Conservation (phyloP, 37 sponge, comb jelly and placozoan species). For the Crambe crambe region DNA sequence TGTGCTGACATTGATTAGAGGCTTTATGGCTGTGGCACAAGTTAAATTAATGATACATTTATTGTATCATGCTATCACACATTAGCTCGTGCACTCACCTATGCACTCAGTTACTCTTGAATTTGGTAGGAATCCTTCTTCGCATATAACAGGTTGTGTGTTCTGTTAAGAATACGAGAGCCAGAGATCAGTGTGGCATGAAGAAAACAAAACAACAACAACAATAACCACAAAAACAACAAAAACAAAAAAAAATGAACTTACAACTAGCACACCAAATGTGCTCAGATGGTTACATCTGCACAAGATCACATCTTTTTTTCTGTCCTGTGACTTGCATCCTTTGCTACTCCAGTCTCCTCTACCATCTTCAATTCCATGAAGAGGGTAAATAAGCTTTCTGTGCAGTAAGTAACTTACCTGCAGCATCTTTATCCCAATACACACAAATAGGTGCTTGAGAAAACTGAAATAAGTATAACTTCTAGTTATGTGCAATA, state of each 20-base stretch:
- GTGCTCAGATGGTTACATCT: constrained; percentile 26
- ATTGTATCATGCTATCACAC: neutral
- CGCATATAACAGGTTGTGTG: constrained; percentile 16
- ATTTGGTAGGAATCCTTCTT: neutral
- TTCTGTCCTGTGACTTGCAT: neutral
- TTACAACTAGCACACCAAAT: constrained; percentile 35
- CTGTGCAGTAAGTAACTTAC: neutral
- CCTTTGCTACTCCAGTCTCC: constrained; percentile 27
- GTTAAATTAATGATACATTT: neutral
- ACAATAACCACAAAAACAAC: neutral
- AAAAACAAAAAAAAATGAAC: neutral
- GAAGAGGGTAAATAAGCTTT: neutral
- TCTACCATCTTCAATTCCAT: neutral
- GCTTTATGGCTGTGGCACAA: neutral
- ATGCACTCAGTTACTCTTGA: neutral
- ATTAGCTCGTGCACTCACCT: neutral
- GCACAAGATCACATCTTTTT: neutral
- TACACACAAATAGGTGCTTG: constrained; percentile 30
- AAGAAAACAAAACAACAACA: no score
- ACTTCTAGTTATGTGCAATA: neutral
- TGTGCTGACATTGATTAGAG: neutral
- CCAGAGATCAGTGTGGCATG: neutral
- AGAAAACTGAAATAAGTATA: constrained; percentile 5
- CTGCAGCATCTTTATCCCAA: constrained; percentile 19
- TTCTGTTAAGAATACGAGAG: constrained; percentile 1